These are phyloP conservation scores for Scolopax rusticola DNA, from an alignment of 2,797 vertebrate genomes.

Conservation along the genomic window DNA sequence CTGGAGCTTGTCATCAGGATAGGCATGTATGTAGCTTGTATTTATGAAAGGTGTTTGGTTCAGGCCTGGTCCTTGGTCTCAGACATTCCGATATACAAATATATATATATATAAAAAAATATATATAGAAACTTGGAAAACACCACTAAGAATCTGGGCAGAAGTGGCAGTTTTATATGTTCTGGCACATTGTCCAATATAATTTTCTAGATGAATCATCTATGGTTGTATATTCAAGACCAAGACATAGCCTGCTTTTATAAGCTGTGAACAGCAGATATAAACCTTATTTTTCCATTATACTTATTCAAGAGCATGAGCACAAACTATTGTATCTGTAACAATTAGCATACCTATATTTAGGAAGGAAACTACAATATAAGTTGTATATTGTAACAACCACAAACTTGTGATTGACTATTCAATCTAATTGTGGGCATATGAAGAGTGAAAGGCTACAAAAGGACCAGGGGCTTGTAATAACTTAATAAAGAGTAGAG, in stretches of 20 bases:
- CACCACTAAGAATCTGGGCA: background rate
- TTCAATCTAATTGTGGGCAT: background rate
- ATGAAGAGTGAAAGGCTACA: background rate
- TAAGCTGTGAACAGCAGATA: background rate
- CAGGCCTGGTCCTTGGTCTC: background rate
- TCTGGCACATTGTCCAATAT: background rate
- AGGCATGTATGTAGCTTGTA: background rate
- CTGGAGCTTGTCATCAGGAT: background rate
- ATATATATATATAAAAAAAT: too few species aligned
- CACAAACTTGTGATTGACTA: background rate
- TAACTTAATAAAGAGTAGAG: background rate
- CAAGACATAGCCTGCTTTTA: background rate
- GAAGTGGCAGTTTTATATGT: background rate
- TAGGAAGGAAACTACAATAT: background rate
- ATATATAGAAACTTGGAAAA: background rate
- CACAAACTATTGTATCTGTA: background rate
- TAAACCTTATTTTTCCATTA: background rate
- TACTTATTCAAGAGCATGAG: accelerated
- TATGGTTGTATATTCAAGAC: background rate
- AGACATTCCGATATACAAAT: background rate
- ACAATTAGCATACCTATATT: background rate
- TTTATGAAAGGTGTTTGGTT: background rate
- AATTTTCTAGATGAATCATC: background rate
- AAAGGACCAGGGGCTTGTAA: background rate
- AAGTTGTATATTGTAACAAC: background rate